These are phyloP conservation scores for Cephalopachus bancanus DNA, from an alignment of 2,797 vertebrate genomes.

Conservation along the genomic window DNA sequence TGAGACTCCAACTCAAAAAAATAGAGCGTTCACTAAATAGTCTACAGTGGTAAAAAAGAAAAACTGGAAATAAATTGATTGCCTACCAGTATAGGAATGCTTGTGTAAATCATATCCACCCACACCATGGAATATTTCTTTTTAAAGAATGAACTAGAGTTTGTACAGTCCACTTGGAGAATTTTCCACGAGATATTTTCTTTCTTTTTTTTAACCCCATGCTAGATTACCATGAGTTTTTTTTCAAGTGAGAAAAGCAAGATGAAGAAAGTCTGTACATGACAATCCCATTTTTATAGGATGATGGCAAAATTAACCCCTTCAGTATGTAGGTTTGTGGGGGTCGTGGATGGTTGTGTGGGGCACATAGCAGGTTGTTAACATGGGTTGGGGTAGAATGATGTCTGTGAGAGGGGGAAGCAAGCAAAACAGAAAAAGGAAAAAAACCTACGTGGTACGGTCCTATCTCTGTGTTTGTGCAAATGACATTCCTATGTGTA, in stretches of 20 bases:
- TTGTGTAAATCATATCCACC: not conserved
- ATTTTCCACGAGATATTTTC: not conserved
- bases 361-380: not conserved
- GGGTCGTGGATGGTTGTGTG: too few relatives aligned
- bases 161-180: not conserved
- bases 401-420: not conserved
- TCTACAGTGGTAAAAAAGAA: not conserved
- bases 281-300: not conserved
- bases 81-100: not conserved
- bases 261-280: not conserved
- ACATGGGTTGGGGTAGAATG: not conserved
- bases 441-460: not conserved
- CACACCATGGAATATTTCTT: not conserved
- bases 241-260: constrained; percentile 16
- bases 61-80: not conserved
- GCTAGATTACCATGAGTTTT: too few relatives aligned
- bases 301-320: not conserved
- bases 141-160: constrained; percentile 43
- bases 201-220: too few relatives aligned
- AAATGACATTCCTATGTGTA: constrained; percentile 80
- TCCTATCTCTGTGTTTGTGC: not conserved
- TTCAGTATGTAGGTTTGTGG: not conserved
- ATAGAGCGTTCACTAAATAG: not conserved
- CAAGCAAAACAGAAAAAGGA: not conserved
- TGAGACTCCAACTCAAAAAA: too few relatives aligned